Base-by-base conservation (phyloP, 2,888 invertebrate genomes). In the Lycaena phlaeas region DNA sequence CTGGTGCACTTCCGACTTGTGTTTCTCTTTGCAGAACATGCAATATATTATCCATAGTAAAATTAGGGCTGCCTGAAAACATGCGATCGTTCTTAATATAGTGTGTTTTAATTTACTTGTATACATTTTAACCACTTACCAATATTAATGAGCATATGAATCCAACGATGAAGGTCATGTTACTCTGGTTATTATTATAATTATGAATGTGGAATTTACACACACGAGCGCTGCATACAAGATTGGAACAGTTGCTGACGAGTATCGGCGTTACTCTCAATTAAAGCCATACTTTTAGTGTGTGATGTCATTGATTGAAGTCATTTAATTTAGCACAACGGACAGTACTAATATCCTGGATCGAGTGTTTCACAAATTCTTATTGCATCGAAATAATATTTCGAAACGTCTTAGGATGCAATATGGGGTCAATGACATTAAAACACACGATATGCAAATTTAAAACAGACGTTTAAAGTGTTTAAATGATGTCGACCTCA, bases 281-380 rank as follows among this genome's bases (percentile, higher is more conserved):
- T 82, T 82, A 78, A 65, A 67, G 65, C 50, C 67, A 52, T 38
- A 53, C 57, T 63, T 70, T 69, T 66, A 64, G 64, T 51, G 48
- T 53, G 64, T 82, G 81, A 81, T 78, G 78, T 79, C 81, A 79
- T 64, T 59, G 58, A 65, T 70, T 64, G 61, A 55, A 61, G 59
- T 55, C 53, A 59, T 49, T 60, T 58, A 61, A 68, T 64, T 60
- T 56, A 58, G 50, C 46, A 62, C 64, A 61, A 61, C 57, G 50
- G 50, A 54, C 27, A 26, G 26, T 31, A 22, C n/a, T n/a, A n/a
- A n/a, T n/a, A n/a, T n/a, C n/a, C n/a, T n/a, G n/a, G n/a, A n/a
- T n/a, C n/a, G n/a, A n/a, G n/a, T n/a, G n/a, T n/a, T n/a, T n/a
- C n/a, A n/a, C n/a, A n/a, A n/a, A n/a, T n/a, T n/a, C n/a, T n/a